Evolutionary conservation across 2,797 vertebrate genomes (phyloP).

Genomic region (Apodemus agrarius): DNA sequence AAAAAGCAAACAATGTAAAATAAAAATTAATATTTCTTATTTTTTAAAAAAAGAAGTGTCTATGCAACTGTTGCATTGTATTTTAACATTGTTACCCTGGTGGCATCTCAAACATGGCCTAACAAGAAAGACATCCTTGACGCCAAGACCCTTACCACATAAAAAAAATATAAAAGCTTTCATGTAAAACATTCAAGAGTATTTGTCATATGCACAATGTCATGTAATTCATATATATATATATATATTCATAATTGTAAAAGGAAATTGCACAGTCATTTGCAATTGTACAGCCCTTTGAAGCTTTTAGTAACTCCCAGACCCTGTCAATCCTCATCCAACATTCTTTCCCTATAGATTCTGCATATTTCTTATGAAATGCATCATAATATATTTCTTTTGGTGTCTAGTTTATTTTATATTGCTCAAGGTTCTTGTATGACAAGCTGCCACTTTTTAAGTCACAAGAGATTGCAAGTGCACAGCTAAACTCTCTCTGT

Average conservation of each 20-base stretch:
- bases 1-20: no score
- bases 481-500: not conserved
- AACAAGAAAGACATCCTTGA: no score
- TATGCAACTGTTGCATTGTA: no score
- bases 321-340: not conserved
- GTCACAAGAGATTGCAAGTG: not conserved
- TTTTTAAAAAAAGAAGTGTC: no score
- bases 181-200: not conserved
- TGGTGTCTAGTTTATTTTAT: not conserved
- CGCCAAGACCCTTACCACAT: no score
- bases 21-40: no score
- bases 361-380: not conserved
- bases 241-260: not conserved
- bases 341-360: not conserved
- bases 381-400: not conserved
- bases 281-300: not conserved
- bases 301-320: rapidly evolving
- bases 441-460: not conserved
- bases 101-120: no score
- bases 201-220: not conserved
- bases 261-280: not conserved
- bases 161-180: no score
- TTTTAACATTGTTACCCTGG: no score
- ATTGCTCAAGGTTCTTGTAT: not conserved
- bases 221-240: not conserved